Evolutionary conservation across 2,113 vertebrate genomes (phyloP).

Genomic region (Platanista minor): DNA sequence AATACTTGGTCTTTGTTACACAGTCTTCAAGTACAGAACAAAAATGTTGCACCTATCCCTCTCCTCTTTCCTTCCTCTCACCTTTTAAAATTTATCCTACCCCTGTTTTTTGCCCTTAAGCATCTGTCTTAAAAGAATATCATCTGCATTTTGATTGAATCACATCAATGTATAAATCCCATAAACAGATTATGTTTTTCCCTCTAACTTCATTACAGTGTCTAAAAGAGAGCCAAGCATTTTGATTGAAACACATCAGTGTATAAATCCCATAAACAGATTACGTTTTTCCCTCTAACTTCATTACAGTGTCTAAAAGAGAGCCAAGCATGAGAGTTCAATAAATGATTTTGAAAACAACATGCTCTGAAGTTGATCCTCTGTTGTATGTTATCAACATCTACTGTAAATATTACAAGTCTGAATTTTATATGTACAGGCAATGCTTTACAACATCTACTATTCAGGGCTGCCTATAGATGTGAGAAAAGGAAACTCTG

Average conservation of each 20-base stretch:
- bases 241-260: background rate
- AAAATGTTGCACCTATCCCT: background rate
- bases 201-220: background rate
- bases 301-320: background rate
- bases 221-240: constrained; percentile 12
- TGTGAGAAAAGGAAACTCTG: background rate
- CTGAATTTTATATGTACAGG: background rate
- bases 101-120: background rate
- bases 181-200: background rate
- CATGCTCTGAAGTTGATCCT: background rate
- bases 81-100: background rate
- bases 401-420: background rate
- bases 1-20: constrained; percentile 1
- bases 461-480: background rate
- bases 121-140: background rate
- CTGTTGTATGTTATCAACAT: background rate
- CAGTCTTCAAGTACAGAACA: background rate
- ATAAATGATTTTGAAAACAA: constrained; percentile 49
- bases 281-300: background rate
- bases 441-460: background rate
- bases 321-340: background rate
- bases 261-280: background rate
- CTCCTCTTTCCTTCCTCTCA: background rate
- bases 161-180: background rate
- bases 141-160: background rate